Conservation (phyloP, 1,140 invertebrate species). For the Ganaspis sp. region DNA sequence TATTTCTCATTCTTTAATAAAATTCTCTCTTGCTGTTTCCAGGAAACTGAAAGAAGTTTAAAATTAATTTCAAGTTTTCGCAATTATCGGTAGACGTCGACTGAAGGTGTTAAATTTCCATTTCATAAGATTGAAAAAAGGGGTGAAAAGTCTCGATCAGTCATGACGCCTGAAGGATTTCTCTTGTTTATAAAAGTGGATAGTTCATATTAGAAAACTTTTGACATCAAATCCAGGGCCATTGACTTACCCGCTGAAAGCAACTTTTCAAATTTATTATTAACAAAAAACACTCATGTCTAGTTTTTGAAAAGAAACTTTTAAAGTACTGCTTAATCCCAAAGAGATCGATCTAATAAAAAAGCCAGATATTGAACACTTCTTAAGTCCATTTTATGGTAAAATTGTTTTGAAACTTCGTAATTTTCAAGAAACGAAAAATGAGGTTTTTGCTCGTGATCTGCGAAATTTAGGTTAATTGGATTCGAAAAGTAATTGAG, state of each 20-base stretch:
- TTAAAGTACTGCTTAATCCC: not conserved
- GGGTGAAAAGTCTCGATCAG: not conserved
- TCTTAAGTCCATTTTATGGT: not conserved
- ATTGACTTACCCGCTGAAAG: not conserved
- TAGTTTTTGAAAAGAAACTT: not conserved
- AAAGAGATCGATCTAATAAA: not conserved
- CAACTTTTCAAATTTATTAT: not conserved
- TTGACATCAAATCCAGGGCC: not conserved
- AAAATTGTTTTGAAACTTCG: too few relatives aligned
- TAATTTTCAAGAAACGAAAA: too few relatives aligned
- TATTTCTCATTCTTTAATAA: too few relatives aligned
- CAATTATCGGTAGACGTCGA: not conserved
- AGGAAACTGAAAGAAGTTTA: not conserved
- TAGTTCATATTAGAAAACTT: slow-evolving; percentile 21
- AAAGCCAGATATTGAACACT: not conserved
- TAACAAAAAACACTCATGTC: not conserved
- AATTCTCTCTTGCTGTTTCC: too few relatives aligned
- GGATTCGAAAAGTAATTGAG: too few relatives aligned
- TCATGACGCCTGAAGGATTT: not conserved
- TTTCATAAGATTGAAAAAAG: not conserved
- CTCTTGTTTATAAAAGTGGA: slow-evolving; percentile 12
- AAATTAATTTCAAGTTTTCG: not conserved
- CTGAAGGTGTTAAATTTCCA: not conserved
- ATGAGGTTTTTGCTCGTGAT: too few relatives aligned
- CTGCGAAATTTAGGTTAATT: too few relatives aligned